phyloP scores from a whole-genome alignment of 1,140 invertebrate species.

The Anagrus nilaparvatae region DNA sequence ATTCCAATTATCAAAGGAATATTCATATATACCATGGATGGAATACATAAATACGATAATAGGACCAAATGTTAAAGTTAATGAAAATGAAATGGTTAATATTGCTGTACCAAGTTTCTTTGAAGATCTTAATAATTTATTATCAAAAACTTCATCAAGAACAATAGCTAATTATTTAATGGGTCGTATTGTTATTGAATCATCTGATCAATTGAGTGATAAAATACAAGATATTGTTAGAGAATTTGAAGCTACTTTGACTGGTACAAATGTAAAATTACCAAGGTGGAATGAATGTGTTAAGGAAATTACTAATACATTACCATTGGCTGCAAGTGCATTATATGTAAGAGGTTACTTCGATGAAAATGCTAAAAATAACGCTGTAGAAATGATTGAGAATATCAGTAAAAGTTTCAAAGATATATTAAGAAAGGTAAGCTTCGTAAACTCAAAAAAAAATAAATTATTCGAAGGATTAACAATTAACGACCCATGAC shows the following conservation, averaged over 20 bases:
- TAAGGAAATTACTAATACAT: conserved; percentile 57
- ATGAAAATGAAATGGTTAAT: conserved; percentile 63
- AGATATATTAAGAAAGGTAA: conserved; percentile 28
- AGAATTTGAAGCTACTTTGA: conserved; percentile 61
- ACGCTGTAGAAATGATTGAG: conserved; percentile 72
- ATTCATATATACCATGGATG: conserved; percentile 68
- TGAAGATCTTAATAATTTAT: conserved; percentile 50
- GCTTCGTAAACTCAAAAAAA: no score
- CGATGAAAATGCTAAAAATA: conserved; percentile 57
- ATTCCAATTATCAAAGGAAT: conserved; percentile 58
- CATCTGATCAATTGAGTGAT: conserved; percentile 64
- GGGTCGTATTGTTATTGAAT: conserved; percentile 60
- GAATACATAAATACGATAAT: conserved; percentile 73
- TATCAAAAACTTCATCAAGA: conserved; percentile 49
- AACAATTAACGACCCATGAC: no score
- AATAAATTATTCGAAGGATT: no score
- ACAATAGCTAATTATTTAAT: conserved; percentile 56
- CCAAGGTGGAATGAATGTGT: conserved; percentile 75
- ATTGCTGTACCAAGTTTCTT: conserved; percentile 73
- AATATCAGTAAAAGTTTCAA: conserved; percentile 57
- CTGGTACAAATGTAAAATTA: conserved; percentile 54
- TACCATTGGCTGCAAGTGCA: conserved; percentile 67
- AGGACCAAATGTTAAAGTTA: conserved; percentile 47
- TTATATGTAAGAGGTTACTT: conserved; percentile 69
- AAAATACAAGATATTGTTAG: conserved; percentile 58